Base-by-base conservation (phyloP, 2,113 vertebrate genomes). In the Amphilophus citrinellus region DNA sequence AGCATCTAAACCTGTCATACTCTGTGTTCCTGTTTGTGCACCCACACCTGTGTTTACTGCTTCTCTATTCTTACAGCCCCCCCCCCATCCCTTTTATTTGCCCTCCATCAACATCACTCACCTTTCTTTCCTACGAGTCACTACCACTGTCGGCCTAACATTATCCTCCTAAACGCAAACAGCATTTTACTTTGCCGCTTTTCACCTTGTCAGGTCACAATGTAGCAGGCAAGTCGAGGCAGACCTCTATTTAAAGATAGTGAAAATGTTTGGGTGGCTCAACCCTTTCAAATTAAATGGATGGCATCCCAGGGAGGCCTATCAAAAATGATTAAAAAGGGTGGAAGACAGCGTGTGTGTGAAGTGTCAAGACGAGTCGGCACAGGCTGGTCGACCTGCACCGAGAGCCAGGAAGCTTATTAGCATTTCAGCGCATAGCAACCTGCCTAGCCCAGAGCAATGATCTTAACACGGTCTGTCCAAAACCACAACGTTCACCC, bases 301-400 rank as follows among this genome's bases (percentile, higher is more conserved):
- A 94, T 92, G 94, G 92, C 94, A 91, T 93, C 92, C 94, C 89
- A 83, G 91, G 85, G 93, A 95, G 92, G 89, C 91, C 93, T 87
- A 94, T 95, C 94, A 93, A 92, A 94, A 94, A 94, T 95, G 92
- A 95, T 95, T 95, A 95, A 96, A 94, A 95, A 92, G 94, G 87
- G 89, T 91, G 91, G 92, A 93, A 92, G 91, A 92, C 90, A 86
- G 92, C 92, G 30, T 92, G 91, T 91, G 91, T 94, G 91, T 90
- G 91, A 93, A 92, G 91, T 95, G 95, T 95, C 92, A 92, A 88
- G 94, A 92, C 95, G 89, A 93, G 95, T 95, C 91, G 86, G 92
- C 92, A 90, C 94, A 93, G 92, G 94, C 92, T 90, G 78, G 83
- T 80, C 88, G 90, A 91, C 91, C 93, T 87, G 90, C 90, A 90